A percentile compares a stretch with the other conserved stretches of the same genome.
Evolutionary conservation across 2,888 invertebrate genomes (phyloP).

Genomic region (Horisme vitalbata): DNA sequence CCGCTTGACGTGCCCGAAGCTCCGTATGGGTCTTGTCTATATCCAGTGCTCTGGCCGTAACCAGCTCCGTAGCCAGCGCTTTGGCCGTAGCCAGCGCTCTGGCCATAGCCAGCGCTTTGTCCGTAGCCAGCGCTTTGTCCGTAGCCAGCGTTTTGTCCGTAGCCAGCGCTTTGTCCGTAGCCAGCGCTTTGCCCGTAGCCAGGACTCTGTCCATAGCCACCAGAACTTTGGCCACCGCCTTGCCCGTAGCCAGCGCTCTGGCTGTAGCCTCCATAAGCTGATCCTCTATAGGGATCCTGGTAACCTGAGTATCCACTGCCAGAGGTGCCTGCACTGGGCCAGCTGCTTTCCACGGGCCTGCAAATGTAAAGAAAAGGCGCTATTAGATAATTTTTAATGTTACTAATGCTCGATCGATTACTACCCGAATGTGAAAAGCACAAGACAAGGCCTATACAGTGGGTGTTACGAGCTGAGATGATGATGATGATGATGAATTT

Average conservation of each 20-base stretch:
- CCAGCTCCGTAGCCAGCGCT: conserved; percentile 8
- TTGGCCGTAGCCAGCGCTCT: conserved; percentile 23
- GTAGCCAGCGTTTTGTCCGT: conserved; percentile 13
- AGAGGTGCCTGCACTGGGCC: conserved; percentile 53
- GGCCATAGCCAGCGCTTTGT: conserved; percentile 11
- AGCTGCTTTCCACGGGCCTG: conserved; percentile 61
- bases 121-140: conserved; percentile 11
- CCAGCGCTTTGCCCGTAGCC: conserved; percentile 21
- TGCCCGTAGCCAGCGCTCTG: conserved; percentile 12
- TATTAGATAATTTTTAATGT: too few species aligned
- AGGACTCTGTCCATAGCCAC: conserved; percentile 21
- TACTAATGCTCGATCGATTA: too few species aligned
- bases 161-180: conserved; percentile 22
- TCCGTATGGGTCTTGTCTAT: conserved; percentile 37
- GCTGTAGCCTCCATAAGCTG: conserved; percentile 6
- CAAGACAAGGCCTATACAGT: too few species aligned
- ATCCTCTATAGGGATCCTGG: conserved; percentile 33
- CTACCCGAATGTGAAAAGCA: too few species aligned
- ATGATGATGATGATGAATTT: too few species aligned
- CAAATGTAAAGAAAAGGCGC: conserved; percentile 20
- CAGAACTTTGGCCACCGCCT: too few species aligned
- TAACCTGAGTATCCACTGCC: conserved; percentile 27
- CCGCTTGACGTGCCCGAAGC: conserved; percentile 52
- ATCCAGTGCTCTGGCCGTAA: conserved; percentile 16
- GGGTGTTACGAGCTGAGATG: too few species aligned